Evolutionary conservation across 1,140 invertebrate species (phyloP), one percentile per base, ranked within the genome.

Genomic region (Drosophila ambigua): DNA sequence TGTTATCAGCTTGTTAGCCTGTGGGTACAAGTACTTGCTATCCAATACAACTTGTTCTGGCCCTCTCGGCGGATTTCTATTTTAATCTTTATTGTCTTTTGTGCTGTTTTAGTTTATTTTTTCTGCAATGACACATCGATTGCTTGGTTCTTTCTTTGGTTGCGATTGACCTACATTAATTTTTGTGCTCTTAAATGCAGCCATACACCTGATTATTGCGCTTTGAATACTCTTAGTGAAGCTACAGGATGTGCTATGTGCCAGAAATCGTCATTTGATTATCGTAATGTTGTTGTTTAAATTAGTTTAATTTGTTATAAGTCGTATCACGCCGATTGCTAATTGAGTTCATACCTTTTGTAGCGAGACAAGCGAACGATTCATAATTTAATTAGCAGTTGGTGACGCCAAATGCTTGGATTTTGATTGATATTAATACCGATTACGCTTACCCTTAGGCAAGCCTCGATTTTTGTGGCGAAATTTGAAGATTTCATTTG

Each of bases 81-180:
- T 85, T 85, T 78, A 87, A 87, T 78, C 78, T 78, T 78, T 75
- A 71, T 71, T 55, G 64, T 68, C 66, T 68, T 11, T 2, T 13
- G 35, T 49, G 55, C 55, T 28, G 71, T 31, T 71, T 51, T 45
- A 54, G 39, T 61, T 64, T 59, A 52, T 43, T 62, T 63, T 63
- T 41, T 55, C 20, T 43, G n/a, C 43, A 79, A 39, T 80, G 74
- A 81, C 72, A 57, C 82, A 81, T 69, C 57, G 66, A 45, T 54
- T 48, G 49, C 13, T 48, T 43, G 69, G 65, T 55, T 78, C 26
- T 65, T 51, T 4, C 26, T 11, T 78, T 58, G 39, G 43, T 54
- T 52, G 74, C 54, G 35, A 71, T 71, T 87, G 78, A 73, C 81
- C 75, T 75, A 75, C 68, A 72, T 71, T 69, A 69, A 58, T 69